Evolutionary conservation across 2,113 vertebrate genomes (phyloP).

Genomic region (Cyanistes caeruleus): DNA sequence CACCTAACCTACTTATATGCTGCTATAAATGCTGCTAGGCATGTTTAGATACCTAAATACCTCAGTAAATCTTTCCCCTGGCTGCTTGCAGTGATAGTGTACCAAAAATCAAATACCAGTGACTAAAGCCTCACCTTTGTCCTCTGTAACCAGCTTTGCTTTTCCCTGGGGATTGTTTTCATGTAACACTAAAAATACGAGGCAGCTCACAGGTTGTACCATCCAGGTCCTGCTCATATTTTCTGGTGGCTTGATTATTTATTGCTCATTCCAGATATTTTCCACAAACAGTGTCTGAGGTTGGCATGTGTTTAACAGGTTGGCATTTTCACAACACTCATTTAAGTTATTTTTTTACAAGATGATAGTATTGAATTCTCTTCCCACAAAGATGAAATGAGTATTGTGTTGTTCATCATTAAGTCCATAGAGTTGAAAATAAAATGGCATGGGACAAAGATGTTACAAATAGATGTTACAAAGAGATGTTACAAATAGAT

Average conservation of each 20-base stretch:
- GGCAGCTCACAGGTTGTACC: not conserved
- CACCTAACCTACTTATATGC: constrained; percentile 65
- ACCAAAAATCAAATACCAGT: constrained; percentile 35
- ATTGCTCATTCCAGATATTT: not conserved
- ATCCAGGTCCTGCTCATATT: not conserved
- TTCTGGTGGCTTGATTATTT: not conserved
- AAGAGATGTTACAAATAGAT: not conserved
- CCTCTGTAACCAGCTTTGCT: constrained; percentile 39
- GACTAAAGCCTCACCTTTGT: constrained; percentile 25
- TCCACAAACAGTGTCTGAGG: not conserved
- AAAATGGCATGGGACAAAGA: not conserved
- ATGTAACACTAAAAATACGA: not conserved
- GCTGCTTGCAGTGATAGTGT: not conserved
- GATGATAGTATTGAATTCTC: not conserved
- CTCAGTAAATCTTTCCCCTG: constrained; percentile 41
- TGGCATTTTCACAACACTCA: not conserved
- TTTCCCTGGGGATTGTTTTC: constrained; percentile 35
- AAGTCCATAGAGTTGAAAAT: not conserved
- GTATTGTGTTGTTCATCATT: not conserved
- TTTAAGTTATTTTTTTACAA: not conserved
- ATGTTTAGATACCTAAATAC: constrained; percentile 59
- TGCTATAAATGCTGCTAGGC: constrained; percentile 66
- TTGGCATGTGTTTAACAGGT: not conserved
- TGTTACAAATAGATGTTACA: not conserved
- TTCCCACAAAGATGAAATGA: not conserved